These are phyloP conservation scores for Cenopis cana DNA, from an alignment of 2,888 invertebrate species.

Conservation along the genomic window DNA sequence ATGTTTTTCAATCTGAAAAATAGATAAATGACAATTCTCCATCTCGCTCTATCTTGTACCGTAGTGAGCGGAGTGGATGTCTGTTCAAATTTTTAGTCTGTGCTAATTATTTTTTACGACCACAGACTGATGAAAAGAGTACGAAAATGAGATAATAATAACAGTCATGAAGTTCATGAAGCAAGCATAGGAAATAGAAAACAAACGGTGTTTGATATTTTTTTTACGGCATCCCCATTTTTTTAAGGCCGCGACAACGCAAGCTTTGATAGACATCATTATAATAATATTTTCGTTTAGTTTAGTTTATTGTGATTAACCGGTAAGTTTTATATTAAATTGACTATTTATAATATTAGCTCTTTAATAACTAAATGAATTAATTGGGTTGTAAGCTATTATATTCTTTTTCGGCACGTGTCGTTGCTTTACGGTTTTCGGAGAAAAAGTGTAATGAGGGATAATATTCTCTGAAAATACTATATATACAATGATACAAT, in stretches of 20 bases:
- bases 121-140: conserved; percentile 43
- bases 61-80: too few relatives aligned
- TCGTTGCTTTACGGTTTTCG: conserved; percentile 40
- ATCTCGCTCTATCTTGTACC: too few relatives aligned
- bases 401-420: conserved; percentile 48
- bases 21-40: too few relatives aligned
- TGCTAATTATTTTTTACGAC: conserved; percentile 42
- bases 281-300: conserved; percentile 42
- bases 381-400: conserved; percentile 17
- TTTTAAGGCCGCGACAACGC: conserved; percentile 47
- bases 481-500: not conserved
- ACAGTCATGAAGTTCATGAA: conserved; percentile 44
- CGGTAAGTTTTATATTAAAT: conserved; percentile 33
- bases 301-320: conserved; percentile 42
- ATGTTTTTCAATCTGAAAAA: too few relatives aligned
- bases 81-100: conserved; percentile 5
- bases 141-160: conserved; percentile 44
- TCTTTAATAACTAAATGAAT: not conserved
- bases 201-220: conserved; percentile 55
- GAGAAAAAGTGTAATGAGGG: not conserved
- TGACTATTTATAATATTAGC: not conserved
- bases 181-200: conserved; percentile 52
- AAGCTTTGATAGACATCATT: conserved; percentile 43
- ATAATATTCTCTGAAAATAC: not conserved
- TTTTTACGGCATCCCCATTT: conserved; percentile 60